Conservation (phyloP, 2,888 invertebrate species). For the Sminthurinus aureus region DNA sequence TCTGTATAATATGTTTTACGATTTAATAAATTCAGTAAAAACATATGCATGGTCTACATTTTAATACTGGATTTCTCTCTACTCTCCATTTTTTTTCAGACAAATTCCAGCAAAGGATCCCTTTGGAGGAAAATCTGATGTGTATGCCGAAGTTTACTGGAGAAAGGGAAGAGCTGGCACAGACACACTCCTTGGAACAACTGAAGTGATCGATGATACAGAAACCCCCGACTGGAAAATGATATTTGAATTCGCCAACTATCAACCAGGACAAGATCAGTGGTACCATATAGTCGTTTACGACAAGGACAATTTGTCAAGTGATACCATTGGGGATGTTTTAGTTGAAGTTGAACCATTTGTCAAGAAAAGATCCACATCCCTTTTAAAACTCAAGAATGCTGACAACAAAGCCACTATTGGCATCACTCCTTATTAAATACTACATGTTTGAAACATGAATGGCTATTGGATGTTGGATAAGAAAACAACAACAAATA, state of each 20-base stretch:
- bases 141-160: constrained; percentile 57
- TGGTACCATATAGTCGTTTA: constrained; percentile 51
- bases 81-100: constrained; percentile 28
- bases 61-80: neutral
- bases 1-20: no score
- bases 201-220: constrained; percentile 54
- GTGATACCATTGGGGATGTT: constrained; percentile 46
- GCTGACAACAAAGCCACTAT: constrained; percentile 29
- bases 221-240: constrained; percentile 57
- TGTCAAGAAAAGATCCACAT: constrained; percentile 23
- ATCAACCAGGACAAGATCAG: constrained; percentile 53
- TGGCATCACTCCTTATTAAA: constrained; percentile 30
- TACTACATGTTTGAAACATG: no score
- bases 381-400: constrained; percentile 14
- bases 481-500: neutral
- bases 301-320: constrained; percentile 51
- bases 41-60: neutral
- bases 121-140: constrained; percentile 54
- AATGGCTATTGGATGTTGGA: no score
- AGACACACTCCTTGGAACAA: constrained; percentile 54
- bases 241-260: constrained; percentile 56
- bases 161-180: constrained; percentile 51
- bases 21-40: neutral
- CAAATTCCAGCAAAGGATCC: constrained; percentile 52
- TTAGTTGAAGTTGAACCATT: constrained; percentile 39